Conservation (phyloP, 2,888 invertebrate species). For the Ethmia dodecea region DNA sequence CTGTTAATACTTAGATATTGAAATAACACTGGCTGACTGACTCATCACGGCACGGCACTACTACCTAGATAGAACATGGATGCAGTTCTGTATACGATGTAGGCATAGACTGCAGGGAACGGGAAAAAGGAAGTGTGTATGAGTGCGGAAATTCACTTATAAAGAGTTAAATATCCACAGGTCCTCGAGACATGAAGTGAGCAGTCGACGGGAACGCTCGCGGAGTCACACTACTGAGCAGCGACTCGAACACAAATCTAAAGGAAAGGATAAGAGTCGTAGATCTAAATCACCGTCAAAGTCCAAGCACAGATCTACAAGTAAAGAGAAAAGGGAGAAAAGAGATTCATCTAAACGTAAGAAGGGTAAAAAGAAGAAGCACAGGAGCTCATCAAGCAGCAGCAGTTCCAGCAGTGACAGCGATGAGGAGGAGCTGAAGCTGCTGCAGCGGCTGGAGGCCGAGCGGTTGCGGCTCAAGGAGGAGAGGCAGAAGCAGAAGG, state of each 20-base stretch:
- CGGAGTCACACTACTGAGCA: conserved; percentile 36
- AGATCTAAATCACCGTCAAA: conserved; percentile 25
- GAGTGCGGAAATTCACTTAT: no score
- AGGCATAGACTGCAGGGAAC: no score
- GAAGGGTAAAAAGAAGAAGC: conserved; percentile 47
- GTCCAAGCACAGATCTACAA: conserved; percentile 37
- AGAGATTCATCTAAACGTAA: conserved; percentile 21
- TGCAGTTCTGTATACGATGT: no score
- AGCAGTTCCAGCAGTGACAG: conserved; percentile 60
- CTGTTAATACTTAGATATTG: no score
- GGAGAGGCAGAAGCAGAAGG: conserved; percentile 83
- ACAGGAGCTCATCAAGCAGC: conserved; percentile 40
- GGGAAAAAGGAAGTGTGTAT: no score
- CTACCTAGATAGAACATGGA: no score
- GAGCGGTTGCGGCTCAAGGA: conserved; percentile 81
- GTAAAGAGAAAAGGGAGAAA: conserved; percentile 28
- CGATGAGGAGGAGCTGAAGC: conserved; percentile 76
- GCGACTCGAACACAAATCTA: conserved; percentile 26
- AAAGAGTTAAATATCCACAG: no score
- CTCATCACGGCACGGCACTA: no score
- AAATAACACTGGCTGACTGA: no score
- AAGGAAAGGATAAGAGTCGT: conserved; percentile 22
- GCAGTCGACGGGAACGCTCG: conserved; percentile 32
- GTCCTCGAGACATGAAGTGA: conserved; percentile 47
- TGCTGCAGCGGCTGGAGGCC: conserved; percentile 84